Evolutionary conservation across 2,797 vertebrate genomes (phyloP).

Genomic region (Emys orbicularis): DNA sequence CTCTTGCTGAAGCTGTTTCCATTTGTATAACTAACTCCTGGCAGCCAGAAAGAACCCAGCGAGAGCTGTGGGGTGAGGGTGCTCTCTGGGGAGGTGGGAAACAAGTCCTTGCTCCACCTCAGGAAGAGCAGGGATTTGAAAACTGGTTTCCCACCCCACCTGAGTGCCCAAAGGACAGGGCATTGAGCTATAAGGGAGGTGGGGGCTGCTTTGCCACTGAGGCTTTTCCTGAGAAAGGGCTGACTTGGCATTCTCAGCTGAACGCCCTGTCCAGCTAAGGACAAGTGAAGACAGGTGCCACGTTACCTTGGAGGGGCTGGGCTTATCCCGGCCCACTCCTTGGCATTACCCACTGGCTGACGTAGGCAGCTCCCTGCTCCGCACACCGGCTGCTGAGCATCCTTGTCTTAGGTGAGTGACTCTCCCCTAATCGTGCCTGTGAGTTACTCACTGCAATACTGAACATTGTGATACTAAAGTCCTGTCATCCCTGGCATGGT

Average conservation of each 20-base stretch:
- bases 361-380: background rate
- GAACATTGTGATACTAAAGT: too few species aligned
- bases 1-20: background rate
- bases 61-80: background rate
- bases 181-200: too few species aligned
- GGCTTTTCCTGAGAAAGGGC: too few species aligned
- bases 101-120: background rate
- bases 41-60: too few species aligned
- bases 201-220: too few species aligned
- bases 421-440: too few species aligned
- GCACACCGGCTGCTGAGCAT: too few species aligned
- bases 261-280: too few species aligned
- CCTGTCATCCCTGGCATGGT: background rate
- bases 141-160: background rate
- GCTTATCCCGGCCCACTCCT: background rate
- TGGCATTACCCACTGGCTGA: background rate
- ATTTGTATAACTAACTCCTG: background rate
- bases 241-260: too few species aligned
- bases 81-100: too few species aligned
- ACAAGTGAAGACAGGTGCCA: too few species aligned
- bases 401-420: background rate
- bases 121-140: background rate
- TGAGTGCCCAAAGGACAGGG: too few species aligned
- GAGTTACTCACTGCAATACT: background rate
- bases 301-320: background rate